phyloP scores from a whole-genome alignment of 2,888 invertebrate genomes.

The Hirtodrosophila alboralis region DNA sequence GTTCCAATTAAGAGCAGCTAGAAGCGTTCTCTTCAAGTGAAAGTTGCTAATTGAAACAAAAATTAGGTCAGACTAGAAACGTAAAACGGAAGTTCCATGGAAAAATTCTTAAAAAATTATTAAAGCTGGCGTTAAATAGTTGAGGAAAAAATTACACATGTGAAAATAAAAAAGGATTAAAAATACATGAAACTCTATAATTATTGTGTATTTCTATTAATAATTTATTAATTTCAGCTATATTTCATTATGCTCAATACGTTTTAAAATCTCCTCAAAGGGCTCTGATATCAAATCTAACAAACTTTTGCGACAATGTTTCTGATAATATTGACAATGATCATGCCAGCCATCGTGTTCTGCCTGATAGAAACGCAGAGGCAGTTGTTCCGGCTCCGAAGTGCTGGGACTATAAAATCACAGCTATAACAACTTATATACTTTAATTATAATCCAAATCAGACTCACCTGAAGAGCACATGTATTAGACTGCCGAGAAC shows the following conservation, averaged over 20 bases:
- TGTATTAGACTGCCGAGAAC: constrained; percentile 88
- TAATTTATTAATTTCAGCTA: constrained; percentile 6
- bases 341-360: constrained; percentile 77
- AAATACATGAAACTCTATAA: no score
- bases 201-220: no score
- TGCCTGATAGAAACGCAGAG: constrained; percentile 79
- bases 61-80: constrained; percentile 25
- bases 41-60: constrained; percentile 63
- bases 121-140: no score
- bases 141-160: no score
- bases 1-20: constrained; percentile 40
- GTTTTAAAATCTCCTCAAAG: constrained; percentile 67
- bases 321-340: constrained; percentile 69
- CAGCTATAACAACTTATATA: no score
- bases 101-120: no score
- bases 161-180: no score
- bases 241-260: constrained; percentile 48
- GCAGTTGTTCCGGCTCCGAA: constrained; percentile 75
- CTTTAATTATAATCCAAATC: fast-evolving
- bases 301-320: constrained; percentile 70
- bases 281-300: constrained; percentile 79
- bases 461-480: constrained; percentile 88
- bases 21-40: constrained; percentile 42
- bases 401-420: constrained; percentile 71
- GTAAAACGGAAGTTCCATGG: no score